Evolutionary conservation across 2,888 invertebrate species (phyloP).

Genomic region (Eupithecia exiguata): DNA sequence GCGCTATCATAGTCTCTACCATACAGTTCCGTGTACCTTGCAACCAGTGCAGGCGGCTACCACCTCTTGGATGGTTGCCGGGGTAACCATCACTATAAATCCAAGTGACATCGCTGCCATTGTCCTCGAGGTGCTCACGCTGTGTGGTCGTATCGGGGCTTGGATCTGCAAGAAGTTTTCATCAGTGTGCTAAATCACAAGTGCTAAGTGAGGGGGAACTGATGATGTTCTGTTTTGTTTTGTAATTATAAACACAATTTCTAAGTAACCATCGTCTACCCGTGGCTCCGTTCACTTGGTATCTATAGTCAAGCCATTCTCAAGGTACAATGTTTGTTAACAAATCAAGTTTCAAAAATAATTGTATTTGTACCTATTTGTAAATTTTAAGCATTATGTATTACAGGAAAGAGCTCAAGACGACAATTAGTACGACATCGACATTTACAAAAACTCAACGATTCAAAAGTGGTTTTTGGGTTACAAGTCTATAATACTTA

Average conservation of each 20-base stretch:
- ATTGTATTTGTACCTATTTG: no score
- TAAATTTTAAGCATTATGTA: not conserved
- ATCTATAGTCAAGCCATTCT: not conserved
- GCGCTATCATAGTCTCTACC: not conserved
- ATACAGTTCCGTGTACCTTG: conserved; percentile 75
- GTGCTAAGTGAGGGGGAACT: not conserved
- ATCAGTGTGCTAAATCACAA: not conserved
- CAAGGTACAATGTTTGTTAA: not conserved
- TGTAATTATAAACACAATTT: not conserved
- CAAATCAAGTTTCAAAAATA: not conserved
- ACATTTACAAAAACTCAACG: no score
- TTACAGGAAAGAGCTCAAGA: no score
- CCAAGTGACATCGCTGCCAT: conserved; percentile 96
- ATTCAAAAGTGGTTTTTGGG: no score
- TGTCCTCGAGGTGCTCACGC: conserved; percentile 91
- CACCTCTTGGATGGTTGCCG: conserved; percentile 95
- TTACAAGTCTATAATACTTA: no score
- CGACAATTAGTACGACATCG: no score
- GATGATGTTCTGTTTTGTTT: not conserved
- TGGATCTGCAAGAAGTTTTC: conserved; percentile 57
- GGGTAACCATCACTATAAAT: conserved; percentile 95
- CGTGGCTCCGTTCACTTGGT: not conserved
- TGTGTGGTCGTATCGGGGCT: conserved; percentile 86
- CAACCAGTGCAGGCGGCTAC: conserved; percentile 95
- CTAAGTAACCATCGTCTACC: not conserved